Evolutionary conservation across 2,888 invertebrate genomes (phyloP).

Genomic region (Eremobia ochroleuca): DNA sequence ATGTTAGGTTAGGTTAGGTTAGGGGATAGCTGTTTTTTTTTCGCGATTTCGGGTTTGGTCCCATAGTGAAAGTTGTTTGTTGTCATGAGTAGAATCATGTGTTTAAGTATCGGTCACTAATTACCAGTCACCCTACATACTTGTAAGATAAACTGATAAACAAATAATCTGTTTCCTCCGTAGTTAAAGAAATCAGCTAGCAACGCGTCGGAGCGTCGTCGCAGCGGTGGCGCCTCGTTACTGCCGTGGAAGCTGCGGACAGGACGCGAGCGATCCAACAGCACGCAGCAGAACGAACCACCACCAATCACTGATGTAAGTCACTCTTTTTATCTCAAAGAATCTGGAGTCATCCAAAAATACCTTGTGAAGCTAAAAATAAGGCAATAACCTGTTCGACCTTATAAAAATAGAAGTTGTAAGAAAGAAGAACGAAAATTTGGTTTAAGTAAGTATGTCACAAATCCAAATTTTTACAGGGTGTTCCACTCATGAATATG

Average conservation of each 20-base stretch:
- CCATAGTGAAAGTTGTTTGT: too few relatives aligned
- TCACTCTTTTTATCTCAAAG: slow-evolving; percentile 17
- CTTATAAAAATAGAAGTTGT: not conserved
- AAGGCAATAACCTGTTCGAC: not conserved
- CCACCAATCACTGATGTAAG: slow-evolving; percentile 79
- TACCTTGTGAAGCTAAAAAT: not conserved
- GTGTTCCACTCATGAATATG: too few relatives aligned
- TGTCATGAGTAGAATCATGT: too few relatives aligned
- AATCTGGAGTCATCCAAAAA: not conserved
- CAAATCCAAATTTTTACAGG: too few relatives aligned
- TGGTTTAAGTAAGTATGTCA: too few relatives aligned
- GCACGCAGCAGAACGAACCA: slow-evolving; percentile 55
- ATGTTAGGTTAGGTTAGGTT: too few relatives aligned
- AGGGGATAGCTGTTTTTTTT: too few relatives aligned
- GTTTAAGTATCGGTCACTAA: too few relatives aligned
- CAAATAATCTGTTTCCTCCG: not conserved
- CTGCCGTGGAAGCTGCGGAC: slow-evolving; percentile 96
- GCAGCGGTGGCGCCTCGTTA: slow-evolving; percentile 93
- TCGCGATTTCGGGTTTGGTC: too few relatives aligned
- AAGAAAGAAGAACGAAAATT: too few relatives aligned
- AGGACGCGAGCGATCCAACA: slow-evolving; percentile 89
- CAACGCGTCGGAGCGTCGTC: slow-evolving; percentile 96
- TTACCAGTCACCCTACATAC: too few relatives aligned
- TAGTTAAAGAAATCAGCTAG: slow-evolving; percentile 95
- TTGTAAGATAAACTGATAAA: not conserved